Conservation (phyloP, 2,113 vertebrate species). For the Rhinichthys klamathensis region DNA sequence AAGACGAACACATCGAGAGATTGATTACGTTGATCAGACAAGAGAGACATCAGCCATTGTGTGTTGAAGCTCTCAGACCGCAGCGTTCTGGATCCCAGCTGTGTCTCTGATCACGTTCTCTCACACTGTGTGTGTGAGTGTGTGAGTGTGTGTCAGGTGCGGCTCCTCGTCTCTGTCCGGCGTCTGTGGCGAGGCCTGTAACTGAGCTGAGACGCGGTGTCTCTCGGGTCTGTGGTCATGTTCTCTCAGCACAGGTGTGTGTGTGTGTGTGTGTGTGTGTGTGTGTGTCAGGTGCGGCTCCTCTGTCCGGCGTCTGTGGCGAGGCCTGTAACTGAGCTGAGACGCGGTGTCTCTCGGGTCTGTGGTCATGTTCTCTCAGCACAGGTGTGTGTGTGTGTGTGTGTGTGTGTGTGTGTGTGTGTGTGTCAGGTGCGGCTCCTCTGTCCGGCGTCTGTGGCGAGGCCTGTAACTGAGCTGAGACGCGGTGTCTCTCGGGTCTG, state of each 20-base stretch:
- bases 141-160: conserved; percentile 2
- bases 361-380: too few species aligned
- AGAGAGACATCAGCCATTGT: too few species aligned
- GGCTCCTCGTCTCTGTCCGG: not conserved
- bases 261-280: conserved; percentile 11
- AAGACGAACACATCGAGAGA: too few species aligned
- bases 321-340: too few species aligned
- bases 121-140: not conserved
- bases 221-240: conserved; percentile 15
- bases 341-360: too few species aligned
- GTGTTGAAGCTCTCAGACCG: too few species aligned
- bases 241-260: too few species aligned
- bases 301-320: not conserved
- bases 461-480: too few species aligned
- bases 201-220: conserved; percentile 47
- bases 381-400: too few species aligned
- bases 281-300: not conserved
- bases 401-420: conserved; percentile 7
- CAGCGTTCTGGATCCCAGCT: not conserved
- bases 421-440: not conserved
- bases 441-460: not conserved
- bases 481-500: too few species aligned
- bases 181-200: not conserved
- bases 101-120: conserved; percentile 17
- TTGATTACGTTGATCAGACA: too few species aligned